phyloP scores from a whole-genome alignment of 2,888 invertebrate species.

The Drosophila nigritarsus region DNA sequence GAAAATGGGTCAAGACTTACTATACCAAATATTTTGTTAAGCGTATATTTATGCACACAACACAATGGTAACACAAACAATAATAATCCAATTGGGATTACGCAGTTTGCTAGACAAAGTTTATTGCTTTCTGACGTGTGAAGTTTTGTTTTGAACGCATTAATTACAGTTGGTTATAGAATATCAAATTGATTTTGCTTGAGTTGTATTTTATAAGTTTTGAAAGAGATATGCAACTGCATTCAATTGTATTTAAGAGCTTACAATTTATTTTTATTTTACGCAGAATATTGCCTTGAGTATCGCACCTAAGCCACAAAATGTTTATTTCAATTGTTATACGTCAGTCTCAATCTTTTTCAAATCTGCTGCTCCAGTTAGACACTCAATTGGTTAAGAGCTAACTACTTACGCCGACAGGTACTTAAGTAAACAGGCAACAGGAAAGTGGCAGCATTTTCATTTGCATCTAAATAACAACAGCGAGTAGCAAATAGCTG shows the following conservation, averaged over 20 bases:
- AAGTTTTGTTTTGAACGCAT: too few relatives aligned
- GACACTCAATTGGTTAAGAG: neutral
- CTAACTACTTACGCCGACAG: conserved; percentile 11
- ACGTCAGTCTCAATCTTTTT: neutral
- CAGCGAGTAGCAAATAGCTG: conserved; percentile 1
- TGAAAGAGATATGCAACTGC: neutral
- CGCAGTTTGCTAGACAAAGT: neutral
- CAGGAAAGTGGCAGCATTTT: neutral
- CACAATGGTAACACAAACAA: neutral
- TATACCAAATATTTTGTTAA: neutral
- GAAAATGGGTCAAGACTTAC: neutral
- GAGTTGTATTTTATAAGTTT: neutral
- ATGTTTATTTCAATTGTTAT: neutral
- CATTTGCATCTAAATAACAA: conserved; percentile 8
- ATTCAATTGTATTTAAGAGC: neutral
- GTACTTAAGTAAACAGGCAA: conserved; percentile 1
- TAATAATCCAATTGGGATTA: neutral
- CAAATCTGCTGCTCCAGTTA: neutral
- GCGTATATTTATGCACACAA: neutral
- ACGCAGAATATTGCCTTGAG: neutral
- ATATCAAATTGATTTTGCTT: neutral
- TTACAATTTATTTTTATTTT: neutral
- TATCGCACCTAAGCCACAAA: neutral
- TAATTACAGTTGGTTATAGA: neutral
- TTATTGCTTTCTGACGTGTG: neutral